Base-by-base conservation (phyloP, 2,888 invertebrate species). In the Macrosoma leucophasiata region DNA sequence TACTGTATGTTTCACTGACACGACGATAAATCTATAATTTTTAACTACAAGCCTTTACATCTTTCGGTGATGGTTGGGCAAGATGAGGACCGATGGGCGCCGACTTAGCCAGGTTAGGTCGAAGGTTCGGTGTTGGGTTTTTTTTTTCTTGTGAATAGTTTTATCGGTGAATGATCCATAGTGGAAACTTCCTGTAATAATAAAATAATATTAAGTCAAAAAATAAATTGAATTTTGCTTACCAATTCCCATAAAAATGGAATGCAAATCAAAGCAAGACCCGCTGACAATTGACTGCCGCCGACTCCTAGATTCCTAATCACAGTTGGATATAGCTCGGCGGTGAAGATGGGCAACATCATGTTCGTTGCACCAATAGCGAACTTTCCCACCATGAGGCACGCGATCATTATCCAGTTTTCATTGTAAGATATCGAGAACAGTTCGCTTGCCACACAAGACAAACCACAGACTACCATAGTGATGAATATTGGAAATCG, bases 191-290 rank as follows among this genome's bases (percentile, higher is more conserved):
- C n/a, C n/a, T n/a, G n/a, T n/a, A n/a, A n/a, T n/a, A n/a, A n/a
- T n/a, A n/a, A n/a, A n/a, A n/a, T n/a, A n/a, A n/a, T n/a, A n/a
- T n/a, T n/a, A n/a, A n/a, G n/a, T n/a, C n/a, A n/a, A n/a, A n/a
- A n/a, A n/a, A n/a, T n/a, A n/a, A n/a, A n/a, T n/a, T n/a, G n/a
- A n/a, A n/a, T n/a, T n/a, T 22, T 30, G 70, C 87, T 87, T 71
- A 92, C 92, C 87, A 92, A 68, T 63, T 89, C 86, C 86, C 92
- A 93, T 46, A 93, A 77, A 69, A 92, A 93, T 4, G 94, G 94
- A 27, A 93, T 91, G 87, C 76, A 71, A 74, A 93, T 91, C 24
- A 93, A 77, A 9, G 92, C 93, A 26, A 92, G 66, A 8, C 93
- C 91, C 1, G 92, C 91, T 2, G 92, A 87, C 29, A 92, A 87